A percentile compares a stretch with the other conserved stretches of the same genome.
Evolutionary conservation across 2,797 vertebrate genomes (phyloP).

Genomic region (Propithecus perrieri): DNA sequence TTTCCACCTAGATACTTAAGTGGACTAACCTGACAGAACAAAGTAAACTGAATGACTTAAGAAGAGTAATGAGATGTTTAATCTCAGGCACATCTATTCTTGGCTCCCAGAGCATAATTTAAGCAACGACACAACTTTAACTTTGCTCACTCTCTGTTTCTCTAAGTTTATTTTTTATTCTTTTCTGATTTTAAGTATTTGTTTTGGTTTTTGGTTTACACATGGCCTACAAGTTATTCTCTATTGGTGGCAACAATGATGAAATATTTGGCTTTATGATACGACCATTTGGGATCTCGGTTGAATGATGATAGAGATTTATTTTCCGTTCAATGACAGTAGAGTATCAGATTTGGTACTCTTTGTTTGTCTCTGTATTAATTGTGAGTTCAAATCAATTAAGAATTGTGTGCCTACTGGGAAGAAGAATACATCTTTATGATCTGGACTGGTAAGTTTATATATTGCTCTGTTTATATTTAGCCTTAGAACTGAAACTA

Average conservation of each 20-base stretch:
- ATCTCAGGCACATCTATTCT: background rate
- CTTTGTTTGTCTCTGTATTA: background rate
- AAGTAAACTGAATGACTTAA: background rate
- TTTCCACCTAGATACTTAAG: background rate
- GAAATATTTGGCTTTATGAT: background rate
- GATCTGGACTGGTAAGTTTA: background rate
- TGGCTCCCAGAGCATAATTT: background rate
- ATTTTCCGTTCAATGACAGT: background rate
- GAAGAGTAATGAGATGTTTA: background rate
- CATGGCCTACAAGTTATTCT: background rate
- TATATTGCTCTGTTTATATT: background rate
- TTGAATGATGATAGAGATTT: background rate
- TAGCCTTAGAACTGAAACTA: background rate
- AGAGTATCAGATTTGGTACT: background rate
- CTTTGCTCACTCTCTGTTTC: background rate
- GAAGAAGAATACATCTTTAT: background rate
- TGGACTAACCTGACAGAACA: background rate
- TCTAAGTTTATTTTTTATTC: background rate
- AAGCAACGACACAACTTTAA: background rate
- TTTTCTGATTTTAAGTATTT: background rate
- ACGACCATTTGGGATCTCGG: background rate
- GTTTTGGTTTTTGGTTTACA: background rate
- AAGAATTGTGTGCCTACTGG: background rate
- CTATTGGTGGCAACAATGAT: background rate
- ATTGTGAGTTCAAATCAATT: background rate